Percentiles rank a stretch among this genome's conserved stretches.
phyloP scores from a whole-genome alignment of 1,140 invertebrate genomes.

The Meteorus sp. region DNA sequence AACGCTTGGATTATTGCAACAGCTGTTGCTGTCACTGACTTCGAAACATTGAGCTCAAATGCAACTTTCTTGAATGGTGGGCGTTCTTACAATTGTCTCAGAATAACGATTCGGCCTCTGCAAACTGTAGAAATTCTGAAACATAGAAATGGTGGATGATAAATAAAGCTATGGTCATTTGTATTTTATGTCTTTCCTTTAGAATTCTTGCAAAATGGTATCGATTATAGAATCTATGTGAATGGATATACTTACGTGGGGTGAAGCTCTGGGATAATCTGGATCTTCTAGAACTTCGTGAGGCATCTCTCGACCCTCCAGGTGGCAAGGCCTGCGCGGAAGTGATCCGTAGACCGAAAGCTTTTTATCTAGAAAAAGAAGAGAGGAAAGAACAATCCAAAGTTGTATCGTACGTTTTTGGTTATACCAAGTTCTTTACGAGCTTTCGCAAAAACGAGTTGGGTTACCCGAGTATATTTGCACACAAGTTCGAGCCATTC shows the following conservation, averaged over 20 bases:
- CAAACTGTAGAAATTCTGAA: constrained; percentile 48
- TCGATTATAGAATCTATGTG: background rate
- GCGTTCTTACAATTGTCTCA: constrained; percentile 42
- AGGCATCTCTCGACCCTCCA: constrained; percentile 44
- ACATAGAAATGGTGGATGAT: constrained; percentile 17
- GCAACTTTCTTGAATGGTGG: constrained; percentile 48
- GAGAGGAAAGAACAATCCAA: constrained; percentile 18
- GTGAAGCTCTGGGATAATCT: constrained; percentile 46
- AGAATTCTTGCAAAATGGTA: no score
- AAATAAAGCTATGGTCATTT: background rate
- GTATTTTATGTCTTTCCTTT: no score
- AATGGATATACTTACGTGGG: constrained; percentile 40
- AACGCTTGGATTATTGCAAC: no score
- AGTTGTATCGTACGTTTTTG: constrained; percentile 36
- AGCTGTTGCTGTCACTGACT: constrained; percentile 3
- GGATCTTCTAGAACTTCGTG: constrained; percentile 44
- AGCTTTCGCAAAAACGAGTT: constrained; percentile 5
- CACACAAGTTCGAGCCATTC: background rate
- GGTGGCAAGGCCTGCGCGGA: constrained; percentile 44
- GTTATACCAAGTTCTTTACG: constrained; percentile 32
- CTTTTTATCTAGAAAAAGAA: constrained; percentile 41
- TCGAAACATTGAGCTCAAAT: constrained; percentile 37
- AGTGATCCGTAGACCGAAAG: constrained; percentile 46
- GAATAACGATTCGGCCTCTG: constrained; percentile 46
- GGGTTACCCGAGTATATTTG: constrained; percentile 8